Percentiles rank a stretch among this genome's conserved stretches.
These are phyloP conservation scores for Struthidea cinerea DNA, from an alignment of 2,113 vertebrate genomes.

Conservation along the genomic window DNA sequence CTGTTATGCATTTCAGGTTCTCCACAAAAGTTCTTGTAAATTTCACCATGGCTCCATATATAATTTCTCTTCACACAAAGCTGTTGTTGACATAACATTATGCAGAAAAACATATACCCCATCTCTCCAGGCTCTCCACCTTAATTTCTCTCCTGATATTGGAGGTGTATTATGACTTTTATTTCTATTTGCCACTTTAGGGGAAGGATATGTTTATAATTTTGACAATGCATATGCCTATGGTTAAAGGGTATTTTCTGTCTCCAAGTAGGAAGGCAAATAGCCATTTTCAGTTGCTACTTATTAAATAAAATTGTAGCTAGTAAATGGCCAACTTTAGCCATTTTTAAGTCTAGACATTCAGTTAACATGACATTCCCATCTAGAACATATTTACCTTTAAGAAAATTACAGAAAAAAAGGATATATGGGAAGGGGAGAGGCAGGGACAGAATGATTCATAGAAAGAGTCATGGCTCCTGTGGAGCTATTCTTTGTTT, in stretches of 20 bases:
- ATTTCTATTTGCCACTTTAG: neutral
- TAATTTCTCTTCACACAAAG: neutral
- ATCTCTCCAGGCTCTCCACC: neutral
- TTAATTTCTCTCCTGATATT: neutral
- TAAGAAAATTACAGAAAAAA: neutral
- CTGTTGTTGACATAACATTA: neutral
- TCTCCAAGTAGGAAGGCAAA: neutral
- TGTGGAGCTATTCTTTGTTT: conserved; percentile 41
- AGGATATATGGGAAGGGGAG: neutral
- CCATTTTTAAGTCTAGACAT: neutral
- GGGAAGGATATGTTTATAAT: neutral
- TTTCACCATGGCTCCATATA: neutral
- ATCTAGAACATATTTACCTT: neutral
- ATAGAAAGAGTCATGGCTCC: conserved; percentile 10
- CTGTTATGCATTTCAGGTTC: neutral
- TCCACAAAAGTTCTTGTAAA: neutral
- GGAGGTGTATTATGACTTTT: neutral
- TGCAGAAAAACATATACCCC: neutral
- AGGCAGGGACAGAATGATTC: neutral
- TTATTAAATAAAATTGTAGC: conserved; percentile 50
- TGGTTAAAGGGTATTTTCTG: conserved; percentile 32
- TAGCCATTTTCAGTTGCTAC: conserved; percentile 3
- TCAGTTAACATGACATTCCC: neutral
- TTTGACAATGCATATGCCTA: neutral
- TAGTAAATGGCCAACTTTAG: conserved; percentile 5